phyloP scores from a whole-genome alignment of 35 echinoderm and acorn worm genomes.

The Ophiothrix spiculata region DNA sequence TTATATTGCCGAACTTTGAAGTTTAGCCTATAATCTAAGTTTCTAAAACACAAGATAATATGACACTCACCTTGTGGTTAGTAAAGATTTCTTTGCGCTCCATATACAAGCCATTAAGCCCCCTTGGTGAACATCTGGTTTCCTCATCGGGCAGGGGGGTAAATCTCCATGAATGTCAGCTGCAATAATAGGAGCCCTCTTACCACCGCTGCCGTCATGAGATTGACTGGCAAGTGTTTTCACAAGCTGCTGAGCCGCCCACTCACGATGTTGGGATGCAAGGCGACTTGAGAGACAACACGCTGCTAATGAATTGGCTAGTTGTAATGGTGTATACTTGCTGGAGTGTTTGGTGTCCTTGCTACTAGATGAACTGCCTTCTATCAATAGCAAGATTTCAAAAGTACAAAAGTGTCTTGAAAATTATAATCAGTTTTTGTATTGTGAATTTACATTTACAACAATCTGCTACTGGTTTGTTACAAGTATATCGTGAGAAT shows the following conservation, averaged over 20 bases:
- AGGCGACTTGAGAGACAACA: constrained; percentile 92
- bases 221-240: constrained; percentile 71
- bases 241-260: constrained; percentile 96
- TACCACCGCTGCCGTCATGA: background rate
- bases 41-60: no score
- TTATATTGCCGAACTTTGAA: no score
- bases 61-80: constrained; percentile 74
- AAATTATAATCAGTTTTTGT: no score
- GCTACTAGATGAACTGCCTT: background rate
- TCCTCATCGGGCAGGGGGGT: constrained; percentile 54
- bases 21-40: no score
- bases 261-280: constrained; percentile 73
- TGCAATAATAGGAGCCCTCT: constrained; percentile 15
- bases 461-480: no score
- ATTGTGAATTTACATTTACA: no score
- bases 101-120: constrained; percentile 70
- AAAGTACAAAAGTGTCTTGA: background rate
- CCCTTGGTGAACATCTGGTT: constrained; percentile 79
- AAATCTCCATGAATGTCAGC: constrained; percentile 72
- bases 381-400: constrained; percentile 9
- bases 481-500: no score
- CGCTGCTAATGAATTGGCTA: constrained; percentile 56
- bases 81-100: constrained; percentile 57
- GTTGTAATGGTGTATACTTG: background rate
- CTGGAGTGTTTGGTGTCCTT: background rate